Conservation (phyloP, 1,140 invertebrate genomes). For the Agrypnia vestita region DNA sequence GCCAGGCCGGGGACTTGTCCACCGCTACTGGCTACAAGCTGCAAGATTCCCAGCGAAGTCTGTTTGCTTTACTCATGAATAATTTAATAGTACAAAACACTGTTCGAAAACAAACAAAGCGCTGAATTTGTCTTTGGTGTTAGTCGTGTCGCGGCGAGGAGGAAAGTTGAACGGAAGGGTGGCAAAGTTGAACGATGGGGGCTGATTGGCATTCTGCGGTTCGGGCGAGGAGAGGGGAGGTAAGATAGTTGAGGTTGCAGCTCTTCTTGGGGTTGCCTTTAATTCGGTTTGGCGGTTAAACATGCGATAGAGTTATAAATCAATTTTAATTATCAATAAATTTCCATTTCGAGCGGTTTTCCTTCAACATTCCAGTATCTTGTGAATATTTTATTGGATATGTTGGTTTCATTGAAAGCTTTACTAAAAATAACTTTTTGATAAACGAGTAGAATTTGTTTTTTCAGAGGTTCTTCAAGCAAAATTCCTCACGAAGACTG, state of each 20-base stretch:
- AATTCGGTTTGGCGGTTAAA: conserved; percentile 36
- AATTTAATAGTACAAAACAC: conserved; percentile 62
- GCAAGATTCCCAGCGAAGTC: conserved; percentile 52
- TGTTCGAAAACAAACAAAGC: conserved; percentile 60
- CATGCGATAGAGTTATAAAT: conserved; percentile 27
- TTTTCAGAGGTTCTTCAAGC: too few relatives aligned
- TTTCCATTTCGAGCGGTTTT: too few relatives aligned
- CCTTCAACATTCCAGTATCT: too few relatives aligned
- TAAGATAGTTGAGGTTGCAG: conserved; percentile 30
- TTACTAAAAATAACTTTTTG: too few relatives aligned
- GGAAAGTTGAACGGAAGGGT: conserved; percentile 14
- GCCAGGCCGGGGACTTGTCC: conserved; percentile 31
- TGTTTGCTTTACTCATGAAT: conserved; percentile 61
- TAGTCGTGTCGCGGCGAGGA: conserved; percentile 43
- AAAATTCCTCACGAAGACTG: too few relatives aligned
- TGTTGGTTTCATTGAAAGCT: too few relatives aligned
- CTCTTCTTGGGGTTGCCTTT: conserved; percentile 23
- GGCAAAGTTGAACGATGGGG: conserved; percentile 26
- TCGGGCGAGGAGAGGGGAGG: background rate
- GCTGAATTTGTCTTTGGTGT: conserved; percentile 55
- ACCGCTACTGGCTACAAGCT: background rate
- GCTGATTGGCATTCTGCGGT: conserved; percentile 41
- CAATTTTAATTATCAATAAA: background rate
- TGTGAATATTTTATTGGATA: too few relatives aligned
- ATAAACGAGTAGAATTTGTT: too few relatives aligned